phyloP scores from a whole-genome alignment of 2,113 vertebrate species.

The Sinocyclocheilus anophthalmus region DNA sequence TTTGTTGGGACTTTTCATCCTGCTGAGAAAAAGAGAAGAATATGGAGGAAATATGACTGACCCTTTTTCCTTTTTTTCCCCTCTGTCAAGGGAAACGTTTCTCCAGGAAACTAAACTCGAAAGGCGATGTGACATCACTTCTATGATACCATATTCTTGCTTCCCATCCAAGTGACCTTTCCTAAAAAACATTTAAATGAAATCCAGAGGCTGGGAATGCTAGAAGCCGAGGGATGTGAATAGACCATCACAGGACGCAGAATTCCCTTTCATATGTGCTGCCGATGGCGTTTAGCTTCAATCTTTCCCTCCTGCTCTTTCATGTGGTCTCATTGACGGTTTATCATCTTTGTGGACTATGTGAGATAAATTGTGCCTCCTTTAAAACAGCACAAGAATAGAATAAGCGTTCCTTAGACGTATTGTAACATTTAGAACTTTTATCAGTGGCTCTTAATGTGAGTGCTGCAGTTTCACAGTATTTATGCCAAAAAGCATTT shows the following conservation, averaged over 20 bases:
- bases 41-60: background rate
- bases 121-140: constrained; percentile 38
- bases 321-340: background rate
- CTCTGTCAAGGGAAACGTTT: constrained; percentile 14
- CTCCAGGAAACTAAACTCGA: constrained; percentile 46
- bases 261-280: background rate
- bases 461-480: background rate
- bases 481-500: background rate
- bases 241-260: background rate
- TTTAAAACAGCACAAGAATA: background rate
- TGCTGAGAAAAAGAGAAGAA: constrained; percentile 3
- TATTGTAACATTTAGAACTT: background rate
- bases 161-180: constrained; percentile 32
- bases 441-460: background rate
- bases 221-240: background rate
- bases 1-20: background rate
- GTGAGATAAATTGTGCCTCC: background rate
- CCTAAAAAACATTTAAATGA: constrained; percentile 47
- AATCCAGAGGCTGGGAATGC: constrained; percentile 34
- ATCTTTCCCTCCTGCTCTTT: background rate
- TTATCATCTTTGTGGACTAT: background rate
- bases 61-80: background rate
- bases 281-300: background rate
- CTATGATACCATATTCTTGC: constrained; percentile 21
- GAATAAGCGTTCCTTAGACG: background rate